Conservation (phyloP, 2,888 invertebrate genomes). For the Agrotis ipsilon region DNA sequence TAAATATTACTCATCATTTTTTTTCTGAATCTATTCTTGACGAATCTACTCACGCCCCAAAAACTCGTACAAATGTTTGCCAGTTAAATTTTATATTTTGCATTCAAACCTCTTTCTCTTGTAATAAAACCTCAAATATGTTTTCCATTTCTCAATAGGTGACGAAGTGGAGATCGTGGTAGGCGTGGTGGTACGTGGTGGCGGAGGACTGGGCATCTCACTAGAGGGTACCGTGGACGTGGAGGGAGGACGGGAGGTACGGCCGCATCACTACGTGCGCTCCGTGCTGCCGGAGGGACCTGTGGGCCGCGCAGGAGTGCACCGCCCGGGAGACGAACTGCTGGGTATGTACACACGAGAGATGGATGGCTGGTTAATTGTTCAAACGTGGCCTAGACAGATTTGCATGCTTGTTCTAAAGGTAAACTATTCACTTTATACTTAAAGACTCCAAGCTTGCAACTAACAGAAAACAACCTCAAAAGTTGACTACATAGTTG, state of each 20-base stretch:
- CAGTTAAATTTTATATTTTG: too few species aligned
- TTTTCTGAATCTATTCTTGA: too few species aligned
- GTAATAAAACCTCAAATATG: too few species aligned
- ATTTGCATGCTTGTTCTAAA: too few species aligned
- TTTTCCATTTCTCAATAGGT: conserved; percentile 68
- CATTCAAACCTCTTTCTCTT: too few species aligned
- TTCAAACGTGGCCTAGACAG: not conserved
- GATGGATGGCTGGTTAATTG: not conserved
- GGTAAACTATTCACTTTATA: too few species aligned
- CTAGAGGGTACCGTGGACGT: conserved; percentile 99
- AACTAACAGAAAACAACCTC: too few species aligned
- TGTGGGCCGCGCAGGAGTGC: conserved; percentile 97
- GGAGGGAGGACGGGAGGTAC: conserved; percentile 98
- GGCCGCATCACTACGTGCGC: conserved; percentile 99
- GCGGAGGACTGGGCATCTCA: conserved; percentile 98
- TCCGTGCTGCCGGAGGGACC: conserved; percentile 99
- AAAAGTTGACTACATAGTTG: too few species aligned
- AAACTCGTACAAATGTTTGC: too few species aligned
- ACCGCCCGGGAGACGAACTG: conserved; percentile 98
- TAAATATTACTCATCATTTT: too few species aligned
- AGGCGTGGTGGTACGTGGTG: conserved; percentile 92
- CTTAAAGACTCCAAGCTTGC: too few species aligned
- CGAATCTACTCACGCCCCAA: too few species aligned
- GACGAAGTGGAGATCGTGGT: conserved; percentile 89
- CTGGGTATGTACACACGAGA: conserved; percentile 87